These are phyloP conservation scores for Apus apus DNA, from an alignment of 2,113 vertebrate species.

Conservation along the genomic window DNA sequence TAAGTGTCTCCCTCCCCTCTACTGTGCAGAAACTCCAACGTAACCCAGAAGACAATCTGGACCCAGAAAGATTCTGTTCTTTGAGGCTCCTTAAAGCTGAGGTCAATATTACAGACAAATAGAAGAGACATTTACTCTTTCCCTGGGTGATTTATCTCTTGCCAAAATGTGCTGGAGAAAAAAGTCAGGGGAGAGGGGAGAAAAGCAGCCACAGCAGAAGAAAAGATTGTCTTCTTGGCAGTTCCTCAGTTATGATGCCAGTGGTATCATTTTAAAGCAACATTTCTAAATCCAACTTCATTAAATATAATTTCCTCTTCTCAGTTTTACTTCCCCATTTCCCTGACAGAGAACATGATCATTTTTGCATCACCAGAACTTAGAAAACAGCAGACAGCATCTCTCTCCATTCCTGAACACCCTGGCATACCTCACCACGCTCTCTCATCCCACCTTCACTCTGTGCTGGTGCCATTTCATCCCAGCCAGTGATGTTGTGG, in stretches of 20 bases:
- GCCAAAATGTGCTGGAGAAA: neutral
- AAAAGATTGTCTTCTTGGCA: neutral
- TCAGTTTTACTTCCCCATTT: conserved; percentile 11
- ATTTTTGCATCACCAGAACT: neutral
- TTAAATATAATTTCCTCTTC: conserved; percentile 34
- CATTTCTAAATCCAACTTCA: neutral
- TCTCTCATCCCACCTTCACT: neutral
- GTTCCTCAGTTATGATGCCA: neutral
- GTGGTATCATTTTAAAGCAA: neutral
- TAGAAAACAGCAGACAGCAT: neutral
- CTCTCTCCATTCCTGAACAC: neutral
- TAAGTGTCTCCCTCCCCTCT: neutral
- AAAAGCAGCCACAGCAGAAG: neutral
- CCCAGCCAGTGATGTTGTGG: rapidly evolving
- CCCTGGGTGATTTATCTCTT: conserved; percentile 39
- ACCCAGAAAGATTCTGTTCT: neutral
- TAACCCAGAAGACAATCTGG: neutral
- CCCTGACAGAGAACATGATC: neutral
- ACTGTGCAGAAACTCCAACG: neutral
- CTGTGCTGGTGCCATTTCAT: rapidly evolving
- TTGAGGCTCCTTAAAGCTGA: neutral
- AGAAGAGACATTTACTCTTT: neutral
- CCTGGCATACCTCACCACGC: rapidly evolving
- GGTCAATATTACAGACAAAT: conserved; percentile 52
- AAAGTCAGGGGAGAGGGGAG: neutral